Conservation (phyloP, 1,140 invertebrate genomes). For the Drosophila sulfurigaster region DNA sequence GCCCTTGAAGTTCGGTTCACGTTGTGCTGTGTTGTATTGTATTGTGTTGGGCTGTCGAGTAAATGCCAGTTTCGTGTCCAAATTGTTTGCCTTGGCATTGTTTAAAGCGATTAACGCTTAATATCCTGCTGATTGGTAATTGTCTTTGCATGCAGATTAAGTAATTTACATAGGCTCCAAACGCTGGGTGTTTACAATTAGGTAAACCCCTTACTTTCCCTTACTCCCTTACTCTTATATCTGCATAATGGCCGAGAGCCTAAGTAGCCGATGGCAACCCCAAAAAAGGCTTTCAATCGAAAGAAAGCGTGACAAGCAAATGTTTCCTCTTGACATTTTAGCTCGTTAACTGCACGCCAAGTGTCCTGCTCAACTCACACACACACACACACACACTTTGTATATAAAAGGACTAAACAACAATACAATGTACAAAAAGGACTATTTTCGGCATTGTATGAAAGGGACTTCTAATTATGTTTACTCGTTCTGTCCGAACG, state of each 20-base stretch:
- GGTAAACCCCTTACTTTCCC: constrained; percentile 7
- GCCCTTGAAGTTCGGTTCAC: background rate
- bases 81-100: constrained; percentile 40
- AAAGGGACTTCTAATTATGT: background rate
- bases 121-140: constrained; percentile 51
- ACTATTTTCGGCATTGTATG: no score
- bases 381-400: background rate
- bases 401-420: background rate
- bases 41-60: background rate
- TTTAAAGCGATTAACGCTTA: constrained; percentile 54
- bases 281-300: constrained; percentile 9
- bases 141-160: constrained; percentile 53
- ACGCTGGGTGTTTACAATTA: constrained; percentile 20
- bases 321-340: constrained; percentile 17
- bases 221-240: background rate
- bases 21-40: no score
- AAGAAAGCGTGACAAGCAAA: constrained; percentile 38
- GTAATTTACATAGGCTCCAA: constrained; percentile 41
- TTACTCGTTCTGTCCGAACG: background rate
- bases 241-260: no score
- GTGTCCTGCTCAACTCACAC: background rate
- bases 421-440: no score
- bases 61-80: constrained; percentile 42
- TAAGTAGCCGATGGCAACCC: background rate
- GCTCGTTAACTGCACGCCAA: constrained; percentile 37